These are phyloP conservation scores for Zosterops hypoxanthus DNA, from an alignment of 2,113 vertebrate species.

Conservation along the genomic window DNA sequence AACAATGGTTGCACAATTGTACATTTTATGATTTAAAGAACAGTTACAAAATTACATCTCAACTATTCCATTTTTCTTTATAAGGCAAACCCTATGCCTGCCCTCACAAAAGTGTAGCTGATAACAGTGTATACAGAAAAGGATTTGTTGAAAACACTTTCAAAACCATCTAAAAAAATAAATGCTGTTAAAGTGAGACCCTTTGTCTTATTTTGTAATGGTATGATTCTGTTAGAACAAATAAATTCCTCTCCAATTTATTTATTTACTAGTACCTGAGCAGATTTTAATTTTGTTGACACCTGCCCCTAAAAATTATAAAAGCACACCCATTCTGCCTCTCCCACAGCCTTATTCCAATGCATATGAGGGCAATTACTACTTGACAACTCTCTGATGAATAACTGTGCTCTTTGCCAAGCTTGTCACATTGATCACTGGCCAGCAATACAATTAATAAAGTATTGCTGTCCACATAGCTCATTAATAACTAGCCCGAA, in stretches of 20 bases:
- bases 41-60: not conserved
- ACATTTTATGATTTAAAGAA: not conserved
- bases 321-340: conserved; percentile 6
- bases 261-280: not conserved
- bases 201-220: not conserved
- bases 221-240: not conserved
- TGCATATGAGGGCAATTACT: conserved; percentile 67
- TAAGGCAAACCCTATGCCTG: not conserved
- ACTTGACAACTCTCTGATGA: conserved; percentile 63
- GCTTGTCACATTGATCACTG: conserved; percentile 68
- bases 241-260: not conserved
- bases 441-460: conserved; percentile 68
- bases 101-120: not conserved
- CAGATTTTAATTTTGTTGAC: conserved; percentile 19
- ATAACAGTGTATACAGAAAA: not conserved
- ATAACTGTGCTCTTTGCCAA: conserved; percentile 65
- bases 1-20: not conserved
- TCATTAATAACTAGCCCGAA: conserved; percentile 60
- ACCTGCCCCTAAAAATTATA: not conserved
- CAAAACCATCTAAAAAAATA: not conserved
- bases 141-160: not conserved
- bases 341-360: conserved; percentile 23
- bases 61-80: not conserved
- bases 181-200: not conserved
- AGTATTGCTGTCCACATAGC: conserved; percentile 31